Base-by-base conservation (phyloP, 2,113 vertebrate species). In the Mesoclemmys tuberculata region DNA sequence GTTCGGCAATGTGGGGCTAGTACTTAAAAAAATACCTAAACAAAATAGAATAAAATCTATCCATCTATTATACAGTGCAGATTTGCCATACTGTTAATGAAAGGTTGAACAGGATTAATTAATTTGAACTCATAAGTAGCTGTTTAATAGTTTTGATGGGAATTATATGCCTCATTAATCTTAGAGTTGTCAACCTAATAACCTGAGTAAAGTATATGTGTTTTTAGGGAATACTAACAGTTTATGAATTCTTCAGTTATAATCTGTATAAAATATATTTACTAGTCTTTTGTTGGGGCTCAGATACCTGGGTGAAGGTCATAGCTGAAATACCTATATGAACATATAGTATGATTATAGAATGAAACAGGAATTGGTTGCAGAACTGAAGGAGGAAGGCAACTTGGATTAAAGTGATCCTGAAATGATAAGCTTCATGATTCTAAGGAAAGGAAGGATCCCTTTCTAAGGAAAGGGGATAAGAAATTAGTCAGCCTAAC, bases 61-160 rank as follows among this genome's bases (percentile, higher is more conserved):
- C 4, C 12, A 21, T 58, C 41, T 16, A 18, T 84, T 91, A 35
- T 64, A 44, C 8, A 87, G 5, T 9, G 51, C 3, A 21, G 5
- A 81, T 92, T 71, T 91, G 7, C 64, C 41, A 54, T 3, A 13
- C 2, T 75, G n/a, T 75, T 35, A 85, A 55, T 80, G 6, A 78
- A 88, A 81, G 9, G 3, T 90, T 93, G 84, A 74, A 41, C 68
- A 88, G 24, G 12, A 61, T 81, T 94, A 92, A 92, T 93, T 93
- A 80, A 56, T 91, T 58, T 86, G 56, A 94, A 52, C 27, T 90
- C 10, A 64, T 80, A 74, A 80, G 35, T 79, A 79, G 6, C 61
- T 95, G 51, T 80, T 87, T 85, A 87, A 64, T 49, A 1, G 1
- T 91, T 96, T 92, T 86, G 61, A 84, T 89, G 24, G 49, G 9